These are phyloP conservation scores for Notoglanidium macrostoma DNA, from an alignment of 2,797 vertebrate species.

Conservation along the genomic window DNA sequence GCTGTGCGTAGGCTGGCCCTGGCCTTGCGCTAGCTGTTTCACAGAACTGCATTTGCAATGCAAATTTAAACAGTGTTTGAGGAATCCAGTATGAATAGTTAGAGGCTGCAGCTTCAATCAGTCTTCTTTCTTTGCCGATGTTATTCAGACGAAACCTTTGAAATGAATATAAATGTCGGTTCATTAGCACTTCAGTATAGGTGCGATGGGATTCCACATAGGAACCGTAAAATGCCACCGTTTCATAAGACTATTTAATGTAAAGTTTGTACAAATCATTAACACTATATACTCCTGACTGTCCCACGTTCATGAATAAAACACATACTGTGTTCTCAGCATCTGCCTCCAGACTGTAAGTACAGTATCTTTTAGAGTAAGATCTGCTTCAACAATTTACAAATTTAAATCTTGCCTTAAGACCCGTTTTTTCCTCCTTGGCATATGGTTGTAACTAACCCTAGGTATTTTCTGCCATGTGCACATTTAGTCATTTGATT, in stretches of 20 bases:
- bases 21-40: background rate
- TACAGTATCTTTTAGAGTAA: background rate
- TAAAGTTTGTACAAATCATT: background rate
- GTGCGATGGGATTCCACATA: background rate
- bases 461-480: background rate
- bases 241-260: background rate
- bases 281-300: background rate
- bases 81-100: conserved; percentile 49
- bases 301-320: background rate
- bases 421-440: background rate
- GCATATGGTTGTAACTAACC: background rate
- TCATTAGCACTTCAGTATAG: conserved; percentile 51
- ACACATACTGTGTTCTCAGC: background rate
- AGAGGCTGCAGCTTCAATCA: conserved; percentile 46
- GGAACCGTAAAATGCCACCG: background rate
- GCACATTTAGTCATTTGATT: background rate
- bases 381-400: background rate
- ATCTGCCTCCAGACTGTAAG: background rate
- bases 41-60: conserved; percentile 65
- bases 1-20: conserved; percentile 5
- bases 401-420: background rate
- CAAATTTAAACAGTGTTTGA: conserved; percentile 60
- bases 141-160: conserved; percentile 47
- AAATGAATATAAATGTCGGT: conserved; percentile 40
- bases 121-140: conserved; percentile 46